Percentiles rank a stretch among this genome's conserved stretches.
These are phyloP conservation scores for Athene cunicularia DNA, from an alignment of 2,113 vertebrate genomes.

Conservation along the genomic window DNA sequence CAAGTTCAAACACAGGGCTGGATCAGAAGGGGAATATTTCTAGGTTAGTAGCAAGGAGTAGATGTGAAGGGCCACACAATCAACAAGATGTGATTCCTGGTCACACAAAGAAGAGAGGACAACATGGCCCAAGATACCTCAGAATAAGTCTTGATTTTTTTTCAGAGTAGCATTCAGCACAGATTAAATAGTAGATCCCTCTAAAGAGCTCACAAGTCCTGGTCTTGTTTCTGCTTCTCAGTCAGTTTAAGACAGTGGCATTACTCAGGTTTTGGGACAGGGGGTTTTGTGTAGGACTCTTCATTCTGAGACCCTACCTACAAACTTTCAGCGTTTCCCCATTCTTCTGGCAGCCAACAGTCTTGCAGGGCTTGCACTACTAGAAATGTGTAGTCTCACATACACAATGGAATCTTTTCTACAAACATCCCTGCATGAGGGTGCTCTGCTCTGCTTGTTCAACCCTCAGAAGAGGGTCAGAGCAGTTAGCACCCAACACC, in stretches of 20 bases:
- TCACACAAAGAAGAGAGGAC: background rate
- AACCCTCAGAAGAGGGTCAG: background rate
- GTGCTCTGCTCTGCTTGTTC: background rate
- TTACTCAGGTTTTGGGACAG: background rate
- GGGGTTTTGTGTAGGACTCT: background rate
- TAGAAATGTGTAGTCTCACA: background rate
- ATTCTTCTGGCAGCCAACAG: background rate
- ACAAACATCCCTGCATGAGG: background rate
- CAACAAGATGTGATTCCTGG: background rate
- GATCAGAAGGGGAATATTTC: background rate
- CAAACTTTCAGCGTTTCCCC: background rate
- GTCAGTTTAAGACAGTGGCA: background rate
- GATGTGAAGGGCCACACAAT: background rate
- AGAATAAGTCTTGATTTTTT: background rate
- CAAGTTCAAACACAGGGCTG: background rate
- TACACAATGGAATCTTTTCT: rapidly evolving
- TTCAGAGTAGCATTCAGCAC: background rate
- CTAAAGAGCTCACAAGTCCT: background rate
- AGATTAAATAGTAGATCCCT: background rate
- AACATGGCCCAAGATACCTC: background rate
- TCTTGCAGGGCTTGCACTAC: background rate
- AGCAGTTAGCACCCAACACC: background rate
- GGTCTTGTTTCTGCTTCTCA: background rate
- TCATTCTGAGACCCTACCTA: background rate
- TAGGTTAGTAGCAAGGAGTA: background rate